phyloP scores from a whole-genome alignment of 2,797 vertebrate species.

The Menidia menidia region DNA sequence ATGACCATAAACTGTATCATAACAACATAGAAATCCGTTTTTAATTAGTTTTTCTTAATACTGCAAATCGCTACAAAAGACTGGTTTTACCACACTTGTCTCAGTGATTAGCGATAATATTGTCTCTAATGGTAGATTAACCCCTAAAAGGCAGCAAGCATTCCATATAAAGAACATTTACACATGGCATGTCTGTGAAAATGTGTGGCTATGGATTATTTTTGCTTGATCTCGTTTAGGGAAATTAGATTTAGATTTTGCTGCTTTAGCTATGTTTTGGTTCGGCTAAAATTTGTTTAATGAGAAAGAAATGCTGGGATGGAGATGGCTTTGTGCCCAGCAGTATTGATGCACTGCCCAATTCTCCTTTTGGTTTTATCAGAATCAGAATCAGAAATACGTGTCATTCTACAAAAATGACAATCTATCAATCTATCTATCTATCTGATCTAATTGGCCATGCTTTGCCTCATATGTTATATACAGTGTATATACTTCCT shows the following conservation, averaged over 20 bases:
- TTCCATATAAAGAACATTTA: conserved; percentile 70
- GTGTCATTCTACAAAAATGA: conserved; percentile 22
- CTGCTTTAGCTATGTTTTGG: conserved; percentile 57
- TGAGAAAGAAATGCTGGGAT: conserved; percentile 51
- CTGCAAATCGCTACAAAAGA: conserved; percentile 27
- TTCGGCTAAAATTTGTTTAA: conserved; percentile 67
- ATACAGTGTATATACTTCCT: conserved; percentile 44
- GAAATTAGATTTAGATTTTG: conserved; percentile 75
- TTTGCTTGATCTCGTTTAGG: conserved; percentile 76
- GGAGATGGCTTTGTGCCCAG: conserved; percentile 54
- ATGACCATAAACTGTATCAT: background rate
- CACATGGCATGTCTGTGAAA: conserved; percentile 61
- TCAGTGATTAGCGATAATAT: conserved; percentile 23
- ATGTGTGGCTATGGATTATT: conserved; percentile 64
- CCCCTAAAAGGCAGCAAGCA: conserved; percentile 54
- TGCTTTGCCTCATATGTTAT: conserved; percentile 37
- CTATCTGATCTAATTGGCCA: conserved; percentile 3
- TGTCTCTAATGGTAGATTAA: conserved; percentile 67
- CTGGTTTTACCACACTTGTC: conserved; percentile 31
- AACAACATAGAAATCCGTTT: background rate
- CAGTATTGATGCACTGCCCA: conserved; percentile 52
- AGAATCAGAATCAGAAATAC: no score
- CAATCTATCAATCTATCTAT: no score
- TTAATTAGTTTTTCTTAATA: conserved; percentile 1
- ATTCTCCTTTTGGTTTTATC: conserved; percentile 50